These are phyloP conservation scores for Apostichopus leukothele DNA, from an alignment of 53 echinoderm and acorn worm species.

Conservation along the genomic window DNA sequence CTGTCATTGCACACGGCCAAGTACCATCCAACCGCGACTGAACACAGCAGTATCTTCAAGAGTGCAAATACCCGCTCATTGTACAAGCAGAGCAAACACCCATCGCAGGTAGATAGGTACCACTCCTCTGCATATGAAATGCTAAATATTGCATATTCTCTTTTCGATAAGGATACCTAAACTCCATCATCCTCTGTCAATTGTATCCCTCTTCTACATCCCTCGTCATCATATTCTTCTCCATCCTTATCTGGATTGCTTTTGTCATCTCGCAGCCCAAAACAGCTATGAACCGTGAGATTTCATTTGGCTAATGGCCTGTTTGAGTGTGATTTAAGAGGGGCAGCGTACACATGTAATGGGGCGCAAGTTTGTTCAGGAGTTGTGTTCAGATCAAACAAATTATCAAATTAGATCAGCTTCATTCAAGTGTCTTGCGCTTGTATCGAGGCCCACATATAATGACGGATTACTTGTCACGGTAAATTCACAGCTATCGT, in stretches of 20 bases:
- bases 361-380: slow-evolving; percentile 42
- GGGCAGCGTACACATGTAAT: slow-evolving; percentile 44
- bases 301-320: slow-evolving; percentile 44
- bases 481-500: not conserved
- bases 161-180: not conserved
- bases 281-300: not conserved
- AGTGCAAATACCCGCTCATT: slow-evolving; percentile 17
- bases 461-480: slow-evolving; percentile 34
- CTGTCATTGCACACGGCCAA: not conserved
- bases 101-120: not conserved
- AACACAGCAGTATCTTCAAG: not conserved
- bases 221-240: not conserved
- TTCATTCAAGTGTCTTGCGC: slow-evolving; percentile 33
- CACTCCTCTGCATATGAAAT: not conserved
- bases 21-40: not conserved
- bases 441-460: slow-evolving; percentile 1
- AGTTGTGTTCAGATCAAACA: slow-evolving; percentile 45
- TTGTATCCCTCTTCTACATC: not conserved
- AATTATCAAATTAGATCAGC: slow-evolving; percentile 46
- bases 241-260: not conserved
- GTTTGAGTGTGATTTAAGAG: slow-evolving; percentile 44
- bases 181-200: not conserved
- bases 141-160: not conserved
- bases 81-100: not conserved
- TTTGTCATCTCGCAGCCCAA: slow-evolving; percentile 2